Evolutionary conservation across 2,888 invertebrate genomes (phyloP).

Genomic region (Scaptomyza reducta): DNA sequence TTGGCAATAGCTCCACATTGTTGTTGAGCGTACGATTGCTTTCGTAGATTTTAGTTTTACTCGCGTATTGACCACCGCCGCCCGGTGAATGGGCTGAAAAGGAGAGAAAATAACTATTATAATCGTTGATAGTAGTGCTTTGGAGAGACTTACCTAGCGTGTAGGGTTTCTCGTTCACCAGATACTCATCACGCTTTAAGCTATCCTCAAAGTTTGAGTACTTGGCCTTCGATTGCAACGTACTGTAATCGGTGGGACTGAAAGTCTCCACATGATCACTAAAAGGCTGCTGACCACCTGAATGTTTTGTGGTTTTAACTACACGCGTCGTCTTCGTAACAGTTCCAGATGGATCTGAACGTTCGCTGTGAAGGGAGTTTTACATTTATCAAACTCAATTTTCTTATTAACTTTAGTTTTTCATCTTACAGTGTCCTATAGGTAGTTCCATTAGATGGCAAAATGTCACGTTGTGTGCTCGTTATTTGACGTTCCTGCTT

Average conservation of each 20-base stretch:
- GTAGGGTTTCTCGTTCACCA: conserved; percentile 72
- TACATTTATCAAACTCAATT: background rate
- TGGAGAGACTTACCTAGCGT: conserved; percentile 58
- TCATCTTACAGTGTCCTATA: conserved; percentile 81
- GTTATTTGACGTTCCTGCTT: conserved; percentile 85
- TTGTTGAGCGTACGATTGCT: conserved; percentile 78
- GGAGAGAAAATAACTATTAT: background rate
- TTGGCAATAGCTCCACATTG: conserved; percentile 67
- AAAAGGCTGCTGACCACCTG: conserved; percentile 62
- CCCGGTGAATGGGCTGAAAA: conserved; percentile 60
- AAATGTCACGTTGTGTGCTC: conserved; percentile 62
- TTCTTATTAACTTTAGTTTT: background rate
- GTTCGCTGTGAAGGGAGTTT: conserved; percentile 58
- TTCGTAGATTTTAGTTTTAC: conserved; percentile 78
- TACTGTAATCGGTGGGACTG: conserved; percentile 74
- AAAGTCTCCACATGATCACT: conserved; percentile 76
- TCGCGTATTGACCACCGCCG: conserved; percentile 70
- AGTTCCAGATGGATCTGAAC: conserved; percentile 77
- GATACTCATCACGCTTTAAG: conserved; percentile 73
- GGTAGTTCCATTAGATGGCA: conserved; percentile 67
- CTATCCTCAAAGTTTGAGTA: conserved; percentile 65
- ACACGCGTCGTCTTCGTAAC: conserved; percentile 82
- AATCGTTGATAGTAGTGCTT: background rate
- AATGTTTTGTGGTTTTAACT: conserved; percentile 76
- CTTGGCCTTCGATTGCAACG: conserved; percentile 74